Percentiles rank a stretch among this genome's conserved stretches.
Conservation (phyloP, 2,797 vertebrate species). For the Sparus aurata region DNA sequence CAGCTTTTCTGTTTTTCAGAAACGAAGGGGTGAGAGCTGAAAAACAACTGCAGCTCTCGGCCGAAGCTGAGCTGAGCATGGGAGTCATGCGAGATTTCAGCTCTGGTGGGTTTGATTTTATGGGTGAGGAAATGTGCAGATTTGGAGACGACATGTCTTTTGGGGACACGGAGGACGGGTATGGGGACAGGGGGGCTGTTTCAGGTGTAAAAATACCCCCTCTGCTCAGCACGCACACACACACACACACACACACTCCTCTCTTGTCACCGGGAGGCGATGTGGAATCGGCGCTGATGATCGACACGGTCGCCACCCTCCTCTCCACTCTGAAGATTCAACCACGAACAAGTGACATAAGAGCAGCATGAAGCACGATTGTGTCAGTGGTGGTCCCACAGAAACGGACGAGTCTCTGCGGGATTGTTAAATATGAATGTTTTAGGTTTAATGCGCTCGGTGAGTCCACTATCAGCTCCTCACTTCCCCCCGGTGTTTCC, state of each 20-base stretch:
- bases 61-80: slow-evolving; percentile 28
- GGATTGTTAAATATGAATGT: background rate
- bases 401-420: background rate
- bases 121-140: background rate
- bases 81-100: slow-evolving; percentile 14
- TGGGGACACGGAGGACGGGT: background rate
- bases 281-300: slow-evolving; percentile 27
- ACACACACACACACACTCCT: background rate
- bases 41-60: slow-evolving; percentile 44
- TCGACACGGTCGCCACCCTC: slow-evolving; percentile 37
- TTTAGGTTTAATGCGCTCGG: background rate
- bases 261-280: slow-evolving; percentile 40
- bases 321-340: background rate
- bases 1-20: slow-evolving; percentile 2
- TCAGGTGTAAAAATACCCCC: slow-evolving; percentile 33
- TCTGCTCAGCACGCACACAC: background rate
- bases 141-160: slow-evolving; percentile 1
- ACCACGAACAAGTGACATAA: background rate
- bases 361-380: background rate
- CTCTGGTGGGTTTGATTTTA: background rate
- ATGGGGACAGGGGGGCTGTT: background rate
- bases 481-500: slow-evolving; percentile 2
- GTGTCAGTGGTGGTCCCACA: background rate
- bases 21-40: slow-evolving; percentile 37
- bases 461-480: background rate